These are phyloP conservation scores for Eudyptes chrysolophus DNA, from an alignment of 2,113 vertebrate species.

Conservation along the genomic window DNA sequence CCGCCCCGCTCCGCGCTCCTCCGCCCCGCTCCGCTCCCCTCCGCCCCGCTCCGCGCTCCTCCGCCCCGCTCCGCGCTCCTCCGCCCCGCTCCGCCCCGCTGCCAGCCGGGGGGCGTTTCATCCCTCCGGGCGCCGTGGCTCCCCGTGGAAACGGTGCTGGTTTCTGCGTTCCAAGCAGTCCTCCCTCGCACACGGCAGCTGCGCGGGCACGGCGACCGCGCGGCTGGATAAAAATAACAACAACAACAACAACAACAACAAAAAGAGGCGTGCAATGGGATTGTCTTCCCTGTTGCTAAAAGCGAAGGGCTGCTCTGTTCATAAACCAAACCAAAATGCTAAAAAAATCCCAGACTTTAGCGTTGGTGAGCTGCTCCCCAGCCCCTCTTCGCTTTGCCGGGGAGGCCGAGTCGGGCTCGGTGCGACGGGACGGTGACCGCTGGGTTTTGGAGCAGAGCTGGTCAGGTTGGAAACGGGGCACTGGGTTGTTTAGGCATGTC, in stretches of 20 bases:
- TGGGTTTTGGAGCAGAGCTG: not conserved
- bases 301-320: not conserved
- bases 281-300: not conserved
- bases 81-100: not conserved
- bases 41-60: too few species aligned
- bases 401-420: accelerated
- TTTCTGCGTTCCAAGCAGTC: not conserved
- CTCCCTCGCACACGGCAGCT: not conserved
- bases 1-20: too few species aligned
- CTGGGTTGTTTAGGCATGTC: not conserved
- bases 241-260: too few species aligned
- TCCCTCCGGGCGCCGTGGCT: not conserved
- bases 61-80: too few species aligned
- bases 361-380: not conserved
- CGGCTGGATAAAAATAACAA: not conserved
- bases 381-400: not conserved
- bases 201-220: not conserved
- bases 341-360: not conserved
- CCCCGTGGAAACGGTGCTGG: not conserved
- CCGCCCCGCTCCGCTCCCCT: too few species aligned
- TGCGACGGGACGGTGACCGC: accelerated
- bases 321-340: not conserved
- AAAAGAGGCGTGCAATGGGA: not conserved
- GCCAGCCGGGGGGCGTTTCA: not conserved
- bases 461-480: not conserved